A percentile compares a stretch with the other conserved stretches of the same genome.
Conservation (phyloP, 2,797 vertebrate species). For the Channallabes apus region DNA sequence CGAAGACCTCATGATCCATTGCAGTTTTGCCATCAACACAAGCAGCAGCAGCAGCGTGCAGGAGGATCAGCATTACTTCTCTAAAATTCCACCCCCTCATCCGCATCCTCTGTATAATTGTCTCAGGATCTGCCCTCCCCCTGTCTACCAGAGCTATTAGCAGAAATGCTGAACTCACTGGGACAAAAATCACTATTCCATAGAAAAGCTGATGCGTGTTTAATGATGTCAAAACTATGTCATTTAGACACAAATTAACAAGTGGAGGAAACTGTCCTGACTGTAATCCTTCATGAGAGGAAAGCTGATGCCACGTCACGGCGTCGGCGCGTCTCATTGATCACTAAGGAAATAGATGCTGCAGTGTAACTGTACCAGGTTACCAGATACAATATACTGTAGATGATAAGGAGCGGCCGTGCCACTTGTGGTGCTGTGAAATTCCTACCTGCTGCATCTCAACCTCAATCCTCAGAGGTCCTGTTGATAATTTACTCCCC, state of each 20-base stretch:
- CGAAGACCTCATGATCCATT: not conserved
- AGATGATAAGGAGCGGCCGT: not conserved
- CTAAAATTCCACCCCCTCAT: conserved; percentile 4
- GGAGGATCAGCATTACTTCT: conserved; percentile 2
- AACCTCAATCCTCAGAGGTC: conserved; percentile 43
- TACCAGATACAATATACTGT: not conserved
- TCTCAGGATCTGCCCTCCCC: not conserved
- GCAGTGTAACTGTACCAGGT: not conserved
- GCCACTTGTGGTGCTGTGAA: conserved; percentile 48
- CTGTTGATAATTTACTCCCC: conserved; percentile 39
- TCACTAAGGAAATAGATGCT: not conserved
- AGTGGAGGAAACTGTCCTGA: conserved; percentile 1
- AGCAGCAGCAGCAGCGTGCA: conserved; percentile 1
- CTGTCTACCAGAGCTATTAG: conserved; percentile 19
- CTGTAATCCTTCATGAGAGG: not conserved
- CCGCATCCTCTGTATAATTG: not conserved
- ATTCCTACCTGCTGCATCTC: conserved; percentile 48
- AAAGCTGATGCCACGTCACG: not conserved
- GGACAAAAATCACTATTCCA: conserved; percentile 10
- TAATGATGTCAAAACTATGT: conserved; percentile 10
- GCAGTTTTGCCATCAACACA: not conserved
- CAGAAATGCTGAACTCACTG: conserved; percentile 19
- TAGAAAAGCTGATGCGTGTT: conserved; percentile 10
- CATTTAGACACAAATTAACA: not conserved
- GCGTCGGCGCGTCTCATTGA: not conserved